Evolutionary conservation across 2,797 vertebrate species (phyloP), one percentile per base, ranked within the genome.

Genomic region (Tenualosa thibaudeaui): DNA sequence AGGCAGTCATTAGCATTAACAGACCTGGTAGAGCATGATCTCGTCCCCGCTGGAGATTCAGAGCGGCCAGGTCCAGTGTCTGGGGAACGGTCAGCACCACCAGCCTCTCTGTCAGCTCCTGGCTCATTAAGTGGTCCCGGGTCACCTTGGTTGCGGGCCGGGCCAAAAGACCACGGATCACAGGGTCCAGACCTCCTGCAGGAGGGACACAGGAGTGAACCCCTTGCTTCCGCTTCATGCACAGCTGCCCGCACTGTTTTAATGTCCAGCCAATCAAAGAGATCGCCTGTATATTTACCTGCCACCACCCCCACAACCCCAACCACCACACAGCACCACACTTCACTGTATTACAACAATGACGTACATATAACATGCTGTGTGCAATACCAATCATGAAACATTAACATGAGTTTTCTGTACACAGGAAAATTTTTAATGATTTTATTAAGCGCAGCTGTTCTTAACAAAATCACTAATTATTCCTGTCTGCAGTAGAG

Each of bases 1-100:
- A 62, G 65, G 19, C 2, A 10, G 6, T 7, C 43, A 53, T 22
- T 9, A 56, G 10, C 17, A 13, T 13, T 37, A 50, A 15, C n/a
- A 9, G 81, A 98, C 98, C 98, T 95, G 97, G 97, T 6, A 99
- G 96, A 8, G 95, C 98, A 0, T 99, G 98, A 88, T 99, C 98
- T 46, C 98, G 95, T 62, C 97, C 98, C 58, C 98, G 94, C 91
- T 99, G 98, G 87, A 99, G 95, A 92, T 99, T 98, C 83, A 99
- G 82, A 0, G 98, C 96, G 0, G 97, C 96, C 93, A 99, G 93
- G 89, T 99, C 98, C 92, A 97, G 88, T 58, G 94, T 89, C 12
- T 93, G 93, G 0, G 93, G 92, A 60, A 92, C 89, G 3, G 95
- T 95, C 1, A 96, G 89, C n/a, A 98, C 94, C 0, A 97, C 93